phyloP scores from a whole-genome alignment of 2,113 vertebrate species.

The Tiliqua scincoides region DNA sequence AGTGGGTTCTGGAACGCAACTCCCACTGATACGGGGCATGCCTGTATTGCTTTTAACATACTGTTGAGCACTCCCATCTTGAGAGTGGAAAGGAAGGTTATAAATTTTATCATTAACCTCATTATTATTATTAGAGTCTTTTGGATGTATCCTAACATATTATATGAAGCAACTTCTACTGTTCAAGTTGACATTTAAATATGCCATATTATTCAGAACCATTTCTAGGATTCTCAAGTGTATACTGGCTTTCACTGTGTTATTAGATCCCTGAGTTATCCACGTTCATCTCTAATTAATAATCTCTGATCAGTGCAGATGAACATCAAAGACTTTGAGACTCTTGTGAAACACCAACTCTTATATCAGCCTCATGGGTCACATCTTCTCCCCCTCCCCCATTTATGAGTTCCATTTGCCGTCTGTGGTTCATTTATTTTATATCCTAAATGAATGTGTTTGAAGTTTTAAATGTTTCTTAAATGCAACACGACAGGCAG shows the following conservation, averaged over 20 bases:
- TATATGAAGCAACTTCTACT: not conserved
- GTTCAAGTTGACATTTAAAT: not conserved
- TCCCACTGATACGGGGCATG: too few relatives aligned
- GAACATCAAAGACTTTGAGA: not conserved
- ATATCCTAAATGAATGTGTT: conserved; percentile 17
- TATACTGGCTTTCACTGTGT: not conserved
- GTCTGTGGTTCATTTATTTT: conserved; percentile 35
- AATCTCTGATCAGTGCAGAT: not conserved
- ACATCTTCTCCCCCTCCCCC: not conserved
- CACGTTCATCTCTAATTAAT: conserved; percentile 12
- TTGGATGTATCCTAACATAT: not conserved
- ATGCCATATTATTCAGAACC: not conserved
- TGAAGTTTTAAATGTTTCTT: conserved; percentile 22
- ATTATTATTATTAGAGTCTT: not conserved
- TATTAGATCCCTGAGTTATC: not conserved
- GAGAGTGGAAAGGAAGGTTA: too few relatives aligned
- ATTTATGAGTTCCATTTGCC: not conserved
- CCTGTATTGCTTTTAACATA: too few relatives aligned
- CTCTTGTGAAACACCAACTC: not conserved
- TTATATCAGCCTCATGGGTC: conserved; percentile 5
- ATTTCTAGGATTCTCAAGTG: not conserved
- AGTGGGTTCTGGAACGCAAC: too few relatives aligned
- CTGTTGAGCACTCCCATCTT: too few relatives aligned
- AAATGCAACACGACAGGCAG: not conserved
- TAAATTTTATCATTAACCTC: too few relatives aligned